Evolutionary conservation across 2,888 invertebrate species (phyloP).

Genomic region (Cremastinae sp.): DNA sequence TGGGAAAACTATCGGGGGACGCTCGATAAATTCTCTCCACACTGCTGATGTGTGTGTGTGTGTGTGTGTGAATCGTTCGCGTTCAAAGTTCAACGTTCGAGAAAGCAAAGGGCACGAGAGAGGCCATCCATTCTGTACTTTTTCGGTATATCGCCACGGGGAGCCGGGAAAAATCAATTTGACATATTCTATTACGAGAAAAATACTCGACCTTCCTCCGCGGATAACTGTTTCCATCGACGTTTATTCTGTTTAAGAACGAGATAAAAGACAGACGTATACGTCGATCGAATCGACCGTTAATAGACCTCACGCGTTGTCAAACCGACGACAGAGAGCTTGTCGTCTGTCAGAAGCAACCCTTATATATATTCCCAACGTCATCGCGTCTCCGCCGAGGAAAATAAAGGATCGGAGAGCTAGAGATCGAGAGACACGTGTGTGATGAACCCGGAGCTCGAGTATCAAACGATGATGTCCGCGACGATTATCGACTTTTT

Average conservation of each 20-base stretch:
- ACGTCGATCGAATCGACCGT: slow-evolving; percentile 64
- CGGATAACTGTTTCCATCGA: slow-evolving; percentile 23
- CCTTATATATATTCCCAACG: slow-evolving; percentile 33
- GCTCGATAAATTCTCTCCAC: slow-evolving; percentile 43
- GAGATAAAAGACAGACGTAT: slow-evolving; percentile 59
- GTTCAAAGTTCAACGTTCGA: neutral
- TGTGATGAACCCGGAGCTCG: too few species aligned
- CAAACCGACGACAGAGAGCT: slow-evolving; percentile 33
- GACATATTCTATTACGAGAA: slow-evolving; percentile 53
- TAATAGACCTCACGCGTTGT: slow-evolving; percentile 70
- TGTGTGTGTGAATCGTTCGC: too few species aligned
- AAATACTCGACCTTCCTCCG: slow-evolving; percentile 59
- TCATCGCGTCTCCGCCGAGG: slow-evolving; percentile 1
- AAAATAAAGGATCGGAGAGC: neutral
- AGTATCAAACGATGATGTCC: too few species aligned
- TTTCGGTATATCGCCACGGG: slow-evolving; percentile 56
- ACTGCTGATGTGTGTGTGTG: too few species aligned
- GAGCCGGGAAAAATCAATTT: slow-evolving; percentile 67
- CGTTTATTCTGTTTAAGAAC: slow-evolving; percentile 19
- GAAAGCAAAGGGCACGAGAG: slow-evolving; percentile 22
- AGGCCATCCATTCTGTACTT: slow-evolving; percentile 44
- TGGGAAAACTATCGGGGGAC: neutral
- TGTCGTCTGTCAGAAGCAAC: slow-evolving; percentile 28
- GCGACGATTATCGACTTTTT: too few species aligned
- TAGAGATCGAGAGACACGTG: too few species aligned